Evolutionary conservation across 2,113 vertebrate species (phyloP).

Genomic region (Abramis brama): DNA sequence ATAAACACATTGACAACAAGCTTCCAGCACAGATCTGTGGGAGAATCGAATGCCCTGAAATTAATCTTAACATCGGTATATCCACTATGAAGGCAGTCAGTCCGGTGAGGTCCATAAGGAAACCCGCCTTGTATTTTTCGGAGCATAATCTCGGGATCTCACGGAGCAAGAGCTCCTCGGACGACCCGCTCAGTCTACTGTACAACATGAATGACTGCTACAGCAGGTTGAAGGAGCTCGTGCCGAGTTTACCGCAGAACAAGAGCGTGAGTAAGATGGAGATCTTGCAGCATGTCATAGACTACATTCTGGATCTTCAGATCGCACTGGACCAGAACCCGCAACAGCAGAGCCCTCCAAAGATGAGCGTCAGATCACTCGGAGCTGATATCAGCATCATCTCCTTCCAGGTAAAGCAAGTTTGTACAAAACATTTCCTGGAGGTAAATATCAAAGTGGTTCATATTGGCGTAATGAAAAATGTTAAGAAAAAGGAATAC

Average conservation of each 20-base stretch:
- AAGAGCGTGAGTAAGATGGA: constrained; percentile 91
- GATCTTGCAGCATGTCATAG: constrained; percentile 92
- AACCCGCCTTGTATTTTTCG: constrained; percentile 71
- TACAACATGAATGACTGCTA: constrained; percentile 93
- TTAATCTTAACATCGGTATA: not conserved
- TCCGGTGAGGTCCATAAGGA: constrained; percentile 80
- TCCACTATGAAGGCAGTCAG: constrained; percentile 86
- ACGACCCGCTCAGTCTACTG: constrained; percentile 83
- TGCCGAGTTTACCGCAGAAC: constrained; percentile 88
- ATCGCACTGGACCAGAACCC: constrained; percentile 87
- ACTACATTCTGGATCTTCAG: constrained; percentile 92
- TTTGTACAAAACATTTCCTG: not conserved
- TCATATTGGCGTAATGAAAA: not conserved
- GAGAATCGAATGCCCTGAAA: not conserved
- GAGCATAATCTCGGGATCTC: constrained; percentile 83
- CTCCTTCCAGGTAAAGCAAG: constrained; percentile 79
- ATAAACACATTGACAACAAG: constrained; percentile 49
- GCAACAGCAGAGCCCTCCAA: constrained; percentile 64
- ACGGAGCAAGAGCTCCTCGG: constrained; percentile 82
- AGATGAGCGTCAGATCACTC: constrained; percentile 79
- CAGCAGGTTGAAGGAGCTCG: constrained; percentile 87
- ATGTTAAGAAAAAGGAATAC: not conserved
- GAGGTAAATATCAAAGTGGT: too few species aligned
- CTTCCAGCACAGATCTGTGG: not conserved
- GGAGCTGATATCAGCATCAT: constrained; percentile 85